Evolutionary conservation across 1,140 invertebrate genomes (phyloP), one percentile per base, ranked within the genome.

Genomic region (Armadillidium nasatum): DNA sequence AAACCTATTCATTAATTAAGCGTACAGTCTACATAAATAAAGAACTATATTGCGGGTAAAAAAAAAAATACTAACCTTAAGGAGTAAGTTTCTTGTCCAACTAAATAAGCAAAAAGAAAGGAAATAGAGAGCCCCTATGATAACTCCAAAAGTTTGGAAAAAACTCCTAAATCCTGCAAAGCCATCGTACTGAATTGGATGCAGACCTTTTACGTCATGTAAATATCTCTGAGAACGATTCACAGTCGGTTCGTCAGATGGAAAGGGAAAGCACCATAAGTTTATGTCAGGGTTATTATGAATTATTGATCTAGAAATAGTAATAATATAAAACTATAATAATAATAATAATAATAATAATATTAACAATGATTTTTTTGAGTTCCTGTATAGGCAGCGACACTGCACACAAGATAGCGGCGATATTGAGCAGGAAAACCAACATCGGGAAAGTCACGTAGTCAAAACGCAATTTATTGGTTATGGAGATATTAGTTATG

Each of bases 221-320:
- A 75, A 66, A 66, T 78, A 74, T 15, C 76, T 72, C 71, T 80
- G 79, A 33, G 79, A 75, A 10, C 79, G 77, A 66, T 80, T 78
- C 45, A 80, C 75, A 4, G 78, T 74, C 11, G 79, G 79, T 60
- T 60, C 50, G 7, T 60, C 50, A 7, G 50, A 15, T 13, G 50
- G 50, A 19, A 60, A 7, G 2, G 50, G 50, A 15, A 60, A 2
- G 19, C 50, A 60, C 50, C 50, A 60, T 7, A 60, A 15, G 19
- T 60, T 60, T 19, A 60, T 4, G 50, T 60, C 50, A 19, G 50
- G 50, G 19, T 60, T 60, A 3, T 60, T 60, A 60, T 60, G 50
- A 19, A 60, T 15, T 13, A 60, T 7, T 60, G 11, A 13, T 60
- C 50, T 60, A 19, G 2, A 60, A 60, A 60, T 15, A 60, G 7